Conservation (phyloP, 2,888 invertebrate species). For the Elmis aenea region DNA sequence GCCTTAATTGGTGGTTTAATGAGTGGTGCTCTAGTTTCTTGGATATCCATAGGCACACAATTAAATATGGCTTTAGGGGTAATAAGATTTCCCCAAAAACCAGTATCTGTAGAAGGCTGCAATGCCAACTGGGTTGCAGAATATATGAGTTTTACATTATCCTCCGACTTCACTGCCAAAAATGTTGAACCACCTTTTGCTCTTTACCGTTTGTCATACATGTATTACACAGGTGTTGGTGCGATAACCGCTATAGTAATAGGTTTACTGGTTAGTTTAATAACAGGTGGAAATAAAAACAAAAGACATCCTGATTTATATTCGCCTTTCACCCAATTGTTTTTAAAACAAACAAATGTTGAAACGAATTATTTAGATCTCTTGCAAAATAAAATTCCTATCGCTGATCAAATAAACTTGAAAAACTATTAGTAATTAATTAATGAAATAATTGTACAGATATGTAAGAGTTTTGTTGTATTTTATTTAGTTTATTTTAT, state of each 20-base stretch:
- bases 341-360: constrained; percentile 46
- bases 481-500: too few relatives aligned
- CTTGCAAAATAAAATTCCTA: too few relatives aligned
- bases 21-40: constrained; percentile 58
- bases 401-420: too few relatives aligned
- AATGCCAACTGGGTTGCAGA: constrained; percentile 40
- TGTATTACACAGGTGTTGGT: constrained; percentile 74
- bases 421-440: too few relatives aligned
- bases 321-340: constrained; percentile 58
- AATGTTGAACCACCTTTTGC: constrained; percentile 54
- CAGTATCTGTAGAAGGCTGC: constrained; percentile 58
- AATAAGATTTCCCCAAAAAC: constrained; percentile 57
- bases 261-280: constrained; percentile 64
- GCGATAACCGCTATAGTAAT: constrained; percentile 59
- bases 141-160: constrained; percentile 33
- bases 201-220: constrained; percentile 67
- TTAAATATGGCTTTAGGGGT: constrained; percentile 60
- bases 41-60: constrained; percentile 68
- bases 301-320: constrained; percentile 58
- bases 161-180: constrained; percentile 15
- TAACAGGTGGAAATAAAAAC: constrained; percentile 58
- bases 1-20: constrained; percentile 59
- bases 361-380: too few relatives aligned
- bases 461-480: too few relatives aligned
- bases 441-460: too few relatives aligned